Evolutionary conservation across 2,888 invertebrate genomes (phyloP), one percentile per base, ranked within the genome.

Genomic region (Stomorhina lunata): DNA sequence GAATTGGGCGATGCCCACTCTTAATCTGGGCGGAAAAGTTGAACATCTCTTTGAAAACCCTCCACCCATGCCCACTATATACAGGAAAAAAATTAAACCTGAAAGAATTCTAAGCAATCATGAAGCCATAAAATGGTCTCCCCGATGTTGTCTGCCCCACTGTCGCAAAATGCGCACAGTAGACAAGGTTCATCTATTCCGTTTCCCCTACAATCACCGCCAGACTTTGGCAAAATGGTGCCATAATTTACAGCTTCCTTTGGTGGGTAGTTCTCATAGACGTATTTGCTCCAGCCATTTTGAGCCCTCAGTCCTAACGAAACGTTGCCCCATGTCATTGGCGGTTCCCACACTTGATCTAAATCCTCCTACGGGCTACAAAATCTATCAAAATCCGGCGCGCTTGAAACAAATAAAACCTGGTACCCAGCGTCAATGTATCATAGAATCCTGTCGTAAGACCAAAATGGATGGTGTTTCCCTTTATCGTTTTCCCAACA

Each of bases 381-480:
- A 90, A 81, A 87, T 89, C 45, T 89, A 89, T 71, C 89, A 88
- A 79, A 89, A 89, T 83, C 90, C 89, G 9, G 86, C 88, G 15
- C 87, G 88, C 57, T 83, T 89, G 0, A 88, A 88, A 80, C 85
- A 86, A 27, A 86, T 85, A 22, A 90, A 89, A 59, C 53, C 88
- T 27, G 87, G 89, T 10, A 61, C 87, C 29, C 87, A 90, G 63
- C 86, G 87, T 2, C 86, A 88, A 7, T 89, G 89, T 76, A 85
- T 88, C 29, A 86, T 89, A 27, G 87, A 88, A 27, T 86, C 87
- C 12, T 89, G 89, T 57, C 86, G 87, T 0, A 88, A 87, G 12
- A 88, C 87, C 12, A 86, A 88, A 20, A 79, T 84, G 0, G 89
- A 88, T 59, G 89, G 88, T 7, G 87, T 90, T 2, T 86, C 88